phyloP scores from a whole-genome alignment of 1,140 invertebrate species.

The Zaprionus lachaisei region DNA sequence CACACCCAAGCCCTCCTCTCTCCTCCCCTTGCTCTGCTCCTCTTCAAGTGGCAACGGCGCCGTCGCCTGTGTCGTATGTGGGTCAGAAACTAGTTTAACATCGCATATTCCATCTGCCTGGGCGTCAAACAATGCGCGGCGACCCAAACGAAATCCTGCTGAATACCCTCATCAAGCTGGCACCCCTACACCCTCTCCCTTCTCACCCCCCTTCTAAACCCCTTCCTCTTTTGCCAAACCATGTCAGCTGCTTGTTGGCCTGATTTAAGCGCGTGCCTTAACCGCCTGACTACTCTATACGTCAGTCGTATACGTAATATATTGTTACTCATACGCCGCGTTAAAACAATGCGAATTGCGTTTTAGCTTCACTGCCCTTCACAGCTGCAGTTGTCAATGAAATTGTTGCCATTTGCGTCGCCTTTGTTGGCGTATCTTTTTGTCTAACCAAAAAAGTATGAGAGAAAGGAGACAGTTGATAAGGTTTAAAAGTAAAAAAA shows the following conservation, averaged over 20 bases:
- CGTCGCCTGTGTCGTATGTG: conserved; percentile 42
- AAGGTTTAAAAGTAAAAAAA: no score
- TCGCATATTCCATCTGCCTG: conserved; percentile 17
- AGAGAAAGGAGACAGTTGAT: no score
- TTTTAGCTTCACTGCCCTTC: conserved; percentile 14
- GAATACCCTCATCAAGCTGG: conserved; percentile 10
- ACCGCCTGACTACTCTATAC: conserved; percentile 18
- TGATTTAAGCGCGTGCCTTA: conserved; percentile 32
- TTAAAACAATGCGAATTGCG: conserved; percentile 36
- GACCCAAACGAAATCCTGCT: conserved; percentile 18
- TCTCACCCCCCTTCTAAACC: neutral
- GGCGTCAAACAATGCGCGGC: conserved; percentile 14
- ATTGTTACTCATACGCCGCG: conserved; percentile 42
- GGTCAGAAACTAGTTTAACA: conserved; percentile 77
- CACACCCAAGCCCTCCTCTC: neutral
- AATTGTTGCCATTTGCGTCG: conserved; percentile 6
- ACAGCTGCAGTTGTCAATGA: conserved; percentile 38
- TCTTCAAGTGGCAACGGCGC: conserved; percentile 19
- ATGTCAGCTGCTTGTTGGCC: conserved; percentile 35
- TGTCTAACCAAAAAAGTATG: no score
- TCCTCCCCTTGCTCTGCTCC: neutral
- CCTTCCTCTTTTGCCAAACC: neutral
- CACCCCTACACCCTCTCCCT: neutral
- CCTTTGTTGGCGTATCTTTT: neutral
- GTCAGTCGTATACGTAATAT: conserved; percentile 39